These are phyloP conservation scores for Sebastes melanostomus DNA, from an alignment of 2,797 vertebrate genomes.

Conservation along the genomic window DNA sequence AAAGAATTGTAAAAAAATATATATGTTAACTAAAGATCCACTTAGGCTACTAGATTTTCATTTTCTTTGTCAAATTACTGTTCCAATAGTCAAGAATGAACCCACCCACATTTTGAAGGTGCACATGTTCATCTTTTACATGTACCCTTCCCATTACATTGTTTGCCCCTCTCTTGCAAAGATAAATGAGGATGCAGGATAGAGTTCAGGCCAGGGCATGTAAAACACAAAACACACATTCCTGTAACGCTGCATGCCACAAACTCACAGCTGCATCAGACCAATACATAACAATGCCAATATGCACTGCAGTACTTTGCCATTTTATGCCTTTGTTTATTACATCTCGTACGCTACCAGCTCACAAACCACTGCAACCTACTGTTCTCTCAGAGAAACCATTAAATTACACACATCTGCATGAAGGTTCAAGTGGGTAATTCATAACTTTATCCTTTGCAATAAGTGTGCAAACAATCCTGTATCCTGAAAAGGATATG, in stretches of 20 bases:
- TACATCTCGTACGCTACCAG: not conserved
- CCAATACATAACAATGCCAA: conserved; percentile 41
- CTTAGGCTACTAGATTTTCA: not conserved
- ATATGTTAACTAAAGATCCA: not conserved
- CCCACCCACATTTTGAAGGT: not conserved
- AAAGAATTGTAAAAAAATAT: not conserved
- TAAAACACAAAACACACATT: conserved; percentile 67
- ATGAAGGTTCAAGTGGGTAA: not conserved
- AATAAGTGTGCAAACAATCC: not conserved
- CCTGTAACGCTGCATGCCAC: conserved; percentile 62
- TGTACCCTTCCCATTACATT: not conserved
- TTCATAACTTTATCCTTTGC: not conserved
- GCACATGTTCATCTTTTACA: not conserved
- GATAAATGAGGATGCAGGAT: conserved; percentile 18
- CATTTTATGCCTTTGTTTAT: not conserved
- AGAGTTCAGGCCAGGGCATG: conserved; percentile 60
- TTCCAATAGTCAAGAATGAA: not conserved
- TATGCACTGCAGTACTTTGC: not conserved
- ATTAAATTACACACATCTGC: not conserved
- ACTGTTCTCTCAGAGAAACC: not conserved
- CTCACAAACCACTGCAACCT: not conserved
- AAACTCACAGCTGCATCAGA: conserved; percentile 37
- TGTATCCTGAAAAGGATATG: not conserved
- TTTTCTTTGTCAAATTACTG: not conserved
- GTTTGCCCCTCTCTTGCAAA: conserved; percentile 2